Base-by-base conservation (phyloP, 2,888 invertebrate genomes). In the Cephus runcator region DNA sequence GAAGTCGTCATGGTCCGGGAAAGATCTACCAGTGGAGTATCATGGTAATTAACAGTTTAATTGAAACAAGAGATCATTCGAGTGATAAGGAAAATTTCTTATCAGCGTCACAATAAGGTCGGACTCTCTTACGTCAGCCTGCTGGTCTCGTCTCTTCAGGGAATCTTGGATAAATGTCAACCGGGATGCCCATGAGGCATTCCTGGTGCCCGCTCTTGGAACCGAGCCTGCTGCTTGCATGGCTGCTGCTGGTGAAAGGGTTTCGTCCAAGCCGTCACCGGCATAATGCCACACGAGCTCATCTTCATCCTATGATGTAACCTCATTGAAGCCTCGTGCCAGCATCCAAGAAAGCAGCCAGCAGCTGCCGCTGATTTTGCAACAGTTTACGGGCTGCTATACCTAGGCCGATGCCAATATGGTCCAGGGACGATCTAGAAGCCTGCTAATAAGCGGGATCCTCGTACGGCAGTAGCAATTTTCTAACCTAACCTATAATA, bases 151-250 rank as follows among this genome's bases (percentile, higher is more conserved):
- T 56, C 6, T 56, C 23, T 23, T 56, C 56, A 23, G 71, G 31
- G 33, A 31, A 71, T 34, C 31, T 71, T 31, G 11, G 71, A 85
- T 86, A 86, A 86, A 86, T 86, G 86, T 86, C 86, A 85, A 83
- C 79, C 78, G 35, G 77, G 71, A 75, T 80, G 78, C 80, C 80
- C 80, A 80, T 69, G 79, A 80, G 81, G 81, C 83, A 85, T 82
- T 82, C 86, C 79, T 76, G 36, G 69, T 84, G 79, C 76, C 81
- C 81, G 78, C 79, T 81, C 76, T 78, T 76, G 77, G 79, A 83
- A 56, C 56, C 23, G 56, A 56, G 23, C 23, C 23, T 56, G 15
- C 40, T 40, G 56, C 56, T 23, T 56, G 56, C 56, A 56, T 56
- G 23, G 56, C 56, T 56, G 56, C 56, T 56, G 56, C 56, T 2